Percentiles rank a stretch among this genome's conserved stretches.
These are phyloP conservation scores for Nannoperca australis DNA, from an alignment of 2,797 vertebrate genomes.

Conservation along the genomic window DNA sequence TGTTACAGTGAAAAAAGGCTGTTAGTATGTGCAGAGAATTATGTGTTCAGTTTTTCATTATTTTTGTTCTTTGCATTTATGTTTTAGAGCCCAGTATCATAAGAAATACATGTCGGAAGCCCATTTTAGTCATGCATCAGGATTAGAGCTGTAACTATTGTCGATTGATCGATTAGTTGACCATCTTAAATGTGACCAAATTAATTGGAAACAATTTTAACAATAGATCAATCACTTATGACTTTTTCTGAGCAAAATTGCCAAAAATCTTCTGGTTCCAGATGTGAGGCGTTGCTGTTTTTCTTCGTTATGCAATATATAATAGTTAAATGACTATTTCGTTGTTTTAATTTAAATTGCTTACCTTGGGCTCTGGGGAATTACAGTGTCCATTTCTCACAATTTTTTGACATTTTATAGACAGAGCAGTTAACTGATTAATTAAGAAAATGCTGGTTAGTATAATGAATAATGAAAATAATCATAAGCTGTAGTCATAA, in stretches of 20 bases:
- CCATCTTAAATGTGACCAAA: background rate
- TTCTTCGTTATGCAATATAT: background rate
- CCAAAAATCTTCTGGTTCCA: background rate
- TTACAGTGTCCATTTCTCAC: constrained; percentile 6
- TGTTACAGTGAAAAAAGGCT: background rate
- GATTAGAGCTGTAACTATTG: constrained; percentile 6
- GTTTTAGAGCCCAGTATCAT: background rate
- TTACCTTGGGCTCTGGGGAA: constrained; percentile 9
- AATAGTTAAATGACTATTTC: too few species aligned
- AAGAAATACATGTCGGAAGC: constrained; percentile 7
- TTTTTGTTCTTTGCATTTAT: constrained; percentile 14
- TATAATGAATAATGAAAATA: background rate
- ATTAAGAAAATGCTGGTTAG: constrained; percentile 8
- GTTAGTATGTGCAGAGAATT: background rate
- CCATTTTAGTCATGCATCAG: constrained; percentile 3
- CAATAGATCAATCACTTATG: background rate
- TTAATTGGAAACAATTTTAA: background rate
- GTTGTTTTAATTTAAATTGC: background rate
- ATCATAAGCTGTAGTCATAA: background rate
- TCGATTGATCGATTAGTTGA: background rate
- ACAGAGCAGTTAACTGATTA: background rate
- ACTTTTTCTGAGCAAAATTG: background rate
- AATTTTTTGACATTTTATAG: constrained; percentile 22
- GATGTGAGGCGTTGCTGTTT: background rate
- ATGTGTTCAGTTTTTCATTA: background rate